Conservation (phyloP, 2,888 invertebrate species). For the Limnephilus lunatus region DNA sequence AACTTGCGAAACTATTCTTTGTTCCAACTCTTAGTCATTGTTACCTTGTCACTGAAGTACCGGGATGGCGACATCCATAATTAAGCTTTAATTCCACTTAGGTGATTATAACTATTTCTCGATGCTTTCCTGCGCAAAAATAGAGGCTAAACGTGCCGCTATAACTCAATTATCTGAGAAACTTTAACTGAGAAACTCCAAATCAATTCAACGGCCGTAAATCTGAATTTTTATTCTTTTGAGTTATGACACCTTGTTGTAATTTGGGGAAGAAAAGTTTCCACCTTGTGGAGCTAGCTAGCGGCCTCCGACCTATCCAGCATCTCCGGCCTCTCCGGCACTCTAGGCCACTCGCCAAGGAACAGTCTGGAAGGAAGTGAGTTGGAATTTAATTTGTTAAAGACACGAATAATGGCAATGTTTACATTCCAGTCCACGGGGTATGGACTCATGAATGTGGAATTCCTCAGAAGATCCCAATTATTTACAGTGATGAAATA, state of each 20-base stretch:
- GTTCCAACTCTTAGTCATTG: not conserved
- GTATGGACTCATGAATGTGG: slow-evolving; percentile 48
- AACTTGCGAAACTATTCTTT: not conserved
- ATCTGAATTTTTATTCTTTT: slow-evolving; percentile 44
- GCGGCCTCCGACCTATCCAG: slow-evolving; percentile 31
- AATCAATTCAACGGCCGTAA: slow-evolving; percentile 52
- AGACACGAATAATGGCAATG: slow-evolving; percentile 66
- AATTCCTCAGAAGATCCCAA: slow-evolving; percentile 57
- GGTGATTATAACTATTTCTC: slow-evolving; percentile 39
- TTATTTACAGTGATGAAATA: slow-evolving; percentile 65
- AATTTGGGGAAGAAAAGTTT: slow-evolving; percentile 65
- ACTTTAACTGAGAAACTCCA: slow-evolving; percentile 40
- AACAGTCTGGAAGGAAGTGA: slow-evolving; percentile 58
- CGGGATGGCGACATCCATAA: slow-evolving; percentile 20
- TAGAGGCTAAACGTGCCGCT: slow-evolving; percentile 10
- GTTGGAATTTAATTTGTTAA: slow-evolving; percentile 66
- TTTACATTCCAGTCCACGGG: slow-evolving; percentile 63
- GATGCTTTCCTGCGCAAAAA: slow-evolving; percentile 36
- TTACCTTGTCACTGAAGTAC: slow-evolving; percentile 3
- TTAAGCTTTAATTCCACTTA: slow-evolving; percentile 37
- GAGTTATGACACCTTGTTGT: slow-evolving; percentile 65
- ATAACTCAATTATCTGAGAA: slow-evolving; percentile 39
- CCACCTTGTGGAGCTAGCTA: slow-evolving; percentile 46
- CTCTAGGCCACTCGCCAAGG: slow-evolving; percentile 52
- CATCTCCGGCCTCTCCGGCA: slow-evolving; percentile 33